Percentiles rank a stretch among this genome's conserved stretches.
phyloP scores from a whole-genome alignment of 2,113 vertebrate species.

The Pithys albifrons region DNA sequence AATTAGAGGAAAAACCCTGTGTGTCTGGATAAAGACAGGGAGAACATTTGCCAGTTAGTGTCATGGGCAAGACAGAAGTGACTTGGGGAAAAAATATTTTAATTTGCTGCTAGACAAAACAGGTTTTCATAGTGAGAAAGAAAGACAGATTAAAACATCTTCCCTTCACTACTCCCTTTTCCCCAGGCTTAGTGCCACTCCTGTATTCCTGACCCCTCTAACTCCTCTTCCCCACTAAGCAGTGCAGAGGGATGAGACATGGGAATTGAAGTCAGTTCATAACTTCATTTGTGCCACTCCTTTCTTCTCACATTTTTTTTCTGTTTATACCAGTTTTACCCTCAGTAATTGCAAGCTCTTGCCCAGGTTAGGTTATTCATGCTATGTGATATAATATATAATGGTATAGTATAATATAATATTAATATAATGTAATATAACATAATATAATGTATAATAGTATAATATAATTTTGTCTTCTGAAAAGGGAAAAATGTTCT shows the following conservation, averaged over 20 bases:
- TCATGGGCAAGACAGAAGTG: not conserved
- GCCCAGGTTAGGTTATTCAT: not conserved
- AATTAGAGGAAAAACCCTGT: not conserved
- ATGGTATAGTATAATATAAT: too few relatives aligned
- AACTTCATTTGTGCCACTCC: not conserved
- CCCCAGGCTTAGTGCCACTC: not conserved
- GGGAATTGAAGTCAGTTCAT: not conserved
- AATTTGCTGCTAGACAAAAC: not conserved
- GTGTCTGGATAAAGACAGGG: not conserved
- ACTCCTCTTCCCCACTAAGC: not conserved
- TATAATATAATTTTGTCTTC: not conserved
- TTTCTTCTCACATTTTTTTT: not conserved
- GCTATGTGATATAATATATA: not conserved
- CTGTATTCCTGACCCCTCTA: not conserved
- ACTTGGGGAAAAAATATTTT: not conserved
- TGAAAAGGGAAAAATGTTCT: not conserved
- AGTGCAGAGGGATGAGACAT: not conserved
- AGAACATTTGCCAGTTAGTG: not conserved
- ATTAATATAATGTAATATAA: too few relatives aligned
- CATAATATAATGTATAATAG: not conserved
- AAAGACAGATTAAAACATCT: not conserved
- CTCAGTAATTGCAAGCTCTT: not conserved
- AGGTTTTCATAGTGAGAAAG: not conserved
- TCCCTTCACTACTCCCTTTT: not conserved
- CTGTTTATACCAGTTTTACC: not conserved